A percentile compares a stretch with the other conserved stretches of the same genome.
phyloP scores from a whole-genome alignment of 2,888 invertebrate species.

The Drosophila infuscata region DNA sequence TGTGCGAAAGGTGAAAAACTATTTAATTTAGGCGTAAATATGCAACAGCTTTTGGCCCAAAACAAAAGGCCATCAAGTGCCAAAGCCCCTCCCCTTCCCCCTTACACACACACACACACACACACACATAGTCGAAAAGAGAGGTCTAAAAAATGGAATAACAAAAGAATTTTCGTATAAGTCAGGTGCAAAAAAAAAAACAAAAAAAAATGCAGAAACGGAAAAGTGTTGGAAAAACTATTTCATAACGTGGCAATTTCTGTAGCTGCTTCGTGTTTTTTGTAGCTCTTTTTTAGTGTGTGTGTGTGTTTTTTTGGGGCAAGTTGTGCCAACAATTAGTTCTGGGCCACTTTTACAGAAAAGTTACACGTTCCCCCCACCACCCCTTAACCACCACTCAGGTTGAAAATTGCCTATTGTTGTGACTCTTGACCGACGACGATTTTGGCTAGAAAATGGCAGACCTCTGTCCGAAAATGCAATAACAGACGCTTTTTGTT shows the following conservation, averaged over 20 bases:
- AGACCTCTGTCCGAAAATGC: constrained; percentile 30
- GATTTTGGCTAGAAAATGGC: constrained; percentile 25
- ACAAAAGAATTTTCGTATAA: constrained; percentile 49
- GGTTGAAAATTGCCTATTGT: constrained; percentile 40
- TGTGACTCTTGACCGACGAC: constrained; percentile 62
- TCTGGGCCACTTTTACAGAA: constrained; percentile 36
- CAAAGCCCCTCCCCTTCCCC: neutral
- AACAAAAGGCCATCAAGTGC: constrained; percentile 47
- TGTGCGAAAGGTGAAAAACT: constrained; percentile 17
- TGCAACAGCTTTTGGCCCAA: constrained; percentile 53
- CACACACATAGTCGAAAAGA: constrained; percentile 1
- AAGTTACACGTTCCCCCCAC: neutral
- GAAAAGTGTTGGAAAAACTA: constrained; percentile 39
- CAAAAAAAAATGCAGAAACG: neutral
- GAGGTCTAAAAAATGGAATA: constrained; percentile 25
- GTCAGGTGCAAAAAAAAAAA: constrained; percentile 42
- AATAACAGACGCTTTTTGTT: constrained; percentile 54
- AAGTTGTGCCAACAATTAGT: constrained; percentile 57
- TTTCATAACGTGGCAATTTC: constrained; percentile 41
- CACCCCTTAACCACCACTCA: constrained; percentile 3
- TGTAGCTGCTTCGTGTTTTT: neutral
- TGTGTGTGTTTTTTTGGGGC: constrained; percentile 8
- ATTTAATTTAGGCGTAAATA: constrained; percentile 58
- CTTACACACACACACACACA: constrained; percentile 11
- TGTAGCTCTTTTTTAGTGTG: neutral